Base-by-base conservation (phyloP, 2,797 vertebrate genomes). In the Oreonectes daqikongensis region DNA sequence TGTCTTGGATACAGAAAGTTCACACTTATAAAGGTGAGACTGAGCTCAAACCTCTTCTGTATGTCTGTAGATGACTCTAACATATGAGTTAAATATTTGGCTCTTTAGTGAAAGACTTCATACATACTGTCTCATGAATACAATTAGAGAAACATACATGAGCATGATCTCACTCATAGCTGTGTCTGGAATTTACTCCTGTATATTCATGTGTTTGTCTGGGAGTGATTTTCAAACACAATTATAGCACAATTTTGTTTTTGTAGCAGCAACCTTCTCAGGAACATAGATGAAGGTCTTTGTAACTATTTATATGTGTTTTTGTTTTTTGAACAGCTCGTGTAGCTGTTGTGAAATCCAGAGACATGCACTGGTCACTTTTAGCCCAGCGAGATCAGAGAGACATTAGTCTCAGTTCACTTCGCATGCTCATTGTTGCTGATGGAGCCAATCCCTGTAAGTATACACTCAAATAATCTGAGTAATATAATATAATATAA, bases 361-460 rank as follows among this genome's bases (percentile, higher is more conserved):
- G 97, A n/a, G 97, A 99, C 91, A 98, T 99, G 97, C 97, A 99
- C 89, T 99, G 97, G 97, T 98, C 97, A 63, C 95, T 99, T 68
- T 86, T 98, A 86, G 96, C 97, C 75, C 97, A 98, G 90, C 91
- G 95, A 83, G 97, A 98, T 82, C 97, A 98, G 90, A 92, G 95
- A 26, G 96, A 98, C 12, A 85, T 99, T 87, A 97, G 94, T 84
- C 92, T 99, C 80, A 94, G 95, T 86, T 98, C 95, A 0, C 85
- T 99, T 67, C 92, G 97, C 24, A 96, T 99, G 96, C 90, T 99
- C 26, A 93, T 99, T 0, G 97, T 99, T 72, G 95, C 97, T 0
- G 97, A 99, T 3, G 97, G 97, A 35, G 97, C 96, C 15, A 99
- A 98, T 87, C 97, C 97, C 38, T 98, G 97, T 98, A 86, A 95